Percentiles rank a stretch among this genome's conserved stretches.
Conservation (phyloP, 2,113 vertebrate species). For the Poicephalus gulielmi region DNA sequence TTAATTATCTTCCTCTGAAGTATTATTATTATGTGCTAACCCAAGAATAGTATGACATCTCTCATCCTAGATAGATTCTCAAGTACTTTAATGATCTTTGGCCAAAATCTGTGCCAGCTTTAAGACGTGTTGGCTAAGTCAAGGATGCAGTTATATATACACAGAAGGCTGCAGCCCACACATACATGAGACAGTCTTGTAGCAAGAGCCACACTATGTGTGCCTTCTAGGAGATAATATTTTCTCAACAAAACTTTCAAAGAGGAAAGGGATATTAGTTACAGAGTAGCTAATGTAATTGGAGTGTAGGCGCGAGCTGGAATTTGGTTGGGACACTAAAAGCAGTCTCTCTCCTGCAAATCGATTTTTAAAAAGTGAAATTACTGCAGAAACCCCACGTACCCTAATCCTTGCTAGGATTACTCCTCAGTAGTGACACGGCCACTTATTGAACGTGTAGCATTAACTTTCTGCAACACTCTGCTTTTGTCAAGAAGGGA, state of each 20-base stretch:
- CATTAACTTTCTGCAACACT: fast-evolving
- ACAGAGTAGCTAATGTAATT: background rate
- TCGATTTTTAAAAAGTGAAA: background rate
- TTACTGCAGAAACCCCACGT: background rate
- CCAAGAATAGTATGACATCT: background rate
- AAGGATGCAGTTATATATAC: background rate
- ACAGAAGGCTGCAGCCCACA: background rate
- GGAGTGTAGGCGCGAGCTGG: background rate
- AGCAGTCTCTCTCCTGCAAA: background rate
- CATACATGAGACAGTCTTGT: background rate
- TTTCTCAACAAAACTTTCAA: background rate
- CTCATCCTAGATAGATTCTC: background rate
- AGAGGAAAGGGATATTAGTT: background rate
- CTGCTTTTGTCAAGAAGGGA: background rate
- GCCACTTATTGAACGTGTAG: fast-evolving
- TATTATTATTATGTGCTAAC: background rate
- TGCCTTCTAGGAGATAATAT: background rate
- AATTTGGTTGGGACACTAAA: background rate
- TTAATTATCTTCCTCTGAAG: background rate
- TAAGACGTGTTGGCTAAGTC: background rate
- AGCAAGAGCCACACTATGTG: background rate
- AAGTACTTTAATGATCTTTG: background rate
- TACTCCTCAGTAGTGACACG: background rate
- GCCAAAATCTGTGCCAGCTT: background rate
- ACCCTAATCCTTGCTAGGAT: background rate